These are phyloP conservation scores for Drosophila longiperda DNA, from an alignment of 2,888 invertebrate species.

Conservation along the genomic window DNA sequence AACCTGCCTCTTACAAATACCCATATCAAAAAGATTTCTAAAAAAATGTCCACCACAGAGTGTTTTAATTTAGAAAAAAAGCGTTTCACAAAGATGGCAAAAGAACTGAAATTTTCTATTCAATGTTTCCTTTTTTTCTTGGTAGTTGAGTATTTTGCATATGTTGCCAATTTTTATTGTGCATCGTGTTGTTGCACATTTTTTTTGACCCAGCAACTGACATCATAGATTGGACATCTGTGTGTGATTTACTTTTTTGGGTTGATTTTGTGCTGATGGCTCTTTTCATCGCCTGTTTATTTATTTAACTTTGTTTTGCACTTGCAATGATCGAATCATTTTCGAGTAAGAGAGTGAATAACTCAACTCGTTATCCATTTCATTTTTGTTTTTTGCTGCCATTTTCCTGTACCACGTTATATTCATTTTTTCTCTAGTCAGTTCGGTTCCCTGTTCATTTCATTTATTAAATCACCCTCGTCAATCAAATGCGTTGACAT, in stretches of 20 bases:
- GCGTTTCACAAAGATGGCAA: neutral
- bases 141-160: neutral
- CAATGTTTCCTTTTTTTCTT: neutral
- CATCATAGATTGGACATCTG: neutral
- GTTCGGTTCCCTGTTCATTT: slow-evolving; percentile 39
- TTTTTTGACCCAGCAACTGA: slow-evolving; percentile 2
- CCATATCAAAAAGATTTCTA: slow-evolving; percentile 7
- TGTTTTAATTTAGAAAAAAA: neutral
- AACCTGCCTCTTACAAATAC: slow-evolving; percentile 4
- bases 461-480: slow-evolving; percentile 79
- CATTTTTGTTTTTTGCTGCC: slow-evolving; percentile 7
- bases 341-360: slow-evolving; percentile 11
- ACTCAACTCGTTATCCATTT: slow-evolving; percentile 35
- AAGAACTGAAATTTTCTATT: neutral
- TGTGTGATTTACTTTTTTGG: neutral
- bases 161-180: neutral
- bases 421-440: neutral
- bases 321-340: slow-evolving; percentile 30
- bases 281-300: neutral
- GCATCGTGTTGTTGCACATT: neutral
- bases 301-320: slow-evolving; percentile 10
- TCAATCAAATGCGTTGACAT: slow-evolving; percentile 79
- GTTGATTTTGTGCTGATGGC: slow-evolving; percentile 7
- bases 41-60: neutral
- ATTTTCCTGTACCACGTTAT: neutral